Base-by-base conservation (phyloP, 1,140 invertebrate species). In the Maconellicoccus hirsutus region DNA sequence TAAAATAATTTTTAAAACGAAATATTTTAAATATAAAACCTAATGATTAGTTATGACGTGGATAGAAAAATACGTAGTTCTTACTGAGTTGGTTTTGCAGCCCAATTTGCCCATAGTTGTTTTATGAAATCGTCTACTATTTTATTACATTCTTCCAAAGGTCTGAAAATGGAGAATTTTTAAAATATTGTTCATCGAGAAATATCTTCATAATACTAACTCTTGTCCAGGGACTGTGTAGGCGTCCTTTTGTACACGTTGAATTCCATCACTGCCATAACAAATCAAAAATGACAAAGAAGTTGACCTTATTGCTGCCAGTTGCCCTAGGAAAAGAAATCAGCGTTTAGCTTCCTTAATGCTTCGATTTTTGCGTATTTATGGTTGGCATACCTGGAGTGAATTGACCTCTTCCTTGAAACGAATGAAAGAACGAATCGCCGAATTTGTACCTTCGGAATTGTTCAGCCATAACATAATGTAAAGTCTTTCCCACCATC, bases 361-460 rank as follows among this genome's bases (percentile, higher is more conserved):
- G 6, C 6, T 38, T 14, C 33, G 6, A 6, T 38, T 7, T 7
- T 38, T 7, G 14, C 14, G 6, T 8, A 52, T 52, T 52, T 52
- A 52, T 16, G 6, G 42, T 52, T 16, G n/a, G 4, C 42, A 71
- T 70, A 73, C 72, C 71, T 29, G 84, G 86, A 0, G 89, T 91
- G 79, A 95, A 96, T 2, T 91, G 90, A 26, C 92, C 94, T 0
- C 92, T 92, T 75, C 93, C 27, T 66, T 69, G 42, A 25, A 70
- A 70, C 12, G 72, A 63, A 38, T 74, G 72, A 91, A 93, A 98
- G 79, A 95, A 98, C 77, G 94, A 85, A 79, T 98, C 96, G 70
- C 94, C 96, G 71, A 89, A 23, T 52, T 73, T 73, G 33, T 73
- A 72, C 6, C 73, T 42, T 71, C 59, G 80, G 76, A 84, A 84